Evolutionary conservation across 2,113 vertebrate species (phyloP), one percentile per base, ranked within the genome.

Genomic region (Rhadina sibilatrix): DNA sequence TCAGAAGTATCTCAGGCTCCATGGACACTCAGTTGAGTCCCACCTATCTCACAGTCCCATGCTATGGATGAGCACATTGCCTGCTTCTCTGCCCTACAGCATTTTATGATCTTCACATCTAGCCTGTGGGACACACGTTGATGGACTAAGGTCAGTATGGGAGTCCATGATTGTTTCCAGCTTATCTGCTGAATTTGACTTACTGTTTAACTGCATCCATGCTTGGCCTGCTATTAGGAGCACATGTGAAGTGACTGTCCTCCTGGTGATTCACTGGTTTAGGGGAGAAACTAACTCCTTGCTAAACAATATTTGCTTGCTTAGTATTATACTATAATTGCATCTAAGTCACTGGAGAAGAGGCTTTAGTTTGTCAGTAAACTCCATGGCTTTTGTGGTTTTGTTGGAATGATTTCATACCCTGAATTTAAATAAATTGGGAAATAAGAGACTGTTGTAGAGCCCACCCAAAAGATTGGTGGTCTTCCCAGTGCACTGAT

Each of bases 391-490:
- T 94, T 90, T 83, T 92, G 92, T 92, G 92, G 85, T 42, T 91
- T 94, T 74, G 79, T 90, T 83, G 70, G 35, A 89, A 59, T 17
- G 46, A 90, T 75, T 96, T 91, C 61, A 87, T 83, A 61, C 31
- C 37, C 68, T 44, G 33, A 95, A 88, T 86, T 90, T 83, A 94
- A 92, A 92, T 72, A 81, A 64, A 74, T 14, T 78, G 56, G 3
- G 31, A 91, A 94, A 88, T 49, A 80, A 59, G 44, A 54, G 52
- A 65, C 66, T 83, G n/a, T 47, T 88, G 42, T 63, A 70, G 68
- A 91, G 82, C 82, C 82, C 93, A 95, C 71, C 88, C 85, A 64
- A 88, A 93, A 86, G 46, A 85, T 2, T 52, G 79, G 87, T 91
- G 90, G 83, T 90, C 93, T 90, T 94, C 76, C 87, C 79, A 88